Base-by-base conservation (phyloP, 2,113 vertebrate genomes). In the Halcyon senegalensis region DNA sequence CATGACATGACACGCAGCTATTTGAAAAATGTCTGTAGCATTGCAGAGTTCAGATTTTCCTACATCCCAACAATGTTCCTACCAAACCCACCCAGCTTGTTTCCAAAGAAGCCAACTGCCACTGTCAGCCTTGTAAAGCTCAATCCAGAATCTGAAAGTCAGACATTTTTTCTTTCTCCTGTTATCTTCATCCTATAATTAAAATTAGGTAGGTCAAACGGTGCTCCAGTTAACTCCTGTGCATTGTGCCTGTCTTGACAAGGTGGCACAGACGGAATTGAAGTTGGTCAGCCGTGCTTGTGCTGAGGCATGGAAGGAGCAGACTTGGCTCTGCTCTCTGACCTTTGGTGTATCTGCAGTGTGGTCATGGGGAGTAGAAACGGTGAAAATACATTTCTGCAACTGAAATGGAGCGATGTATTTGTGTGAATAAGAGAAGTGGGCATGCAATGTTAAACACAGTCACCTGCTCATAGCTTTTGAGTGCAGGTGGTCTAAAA, bases 181-280 rank as follows among this genome's bases (percentile, higher is more conserved):
- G 13, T 56, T 51, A 56, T 92, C 70, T 67, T 79, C 59, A 70
- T 28, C 33, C 50, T 67, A 5, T 41, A 86, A 90, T 92, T 92
- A 93, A 95, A 89, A 92, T 92, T 78, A 56, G 84, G 24, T 50
- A 31, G 64, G 79, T 93, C 68, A 72, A 16, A n/a, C 64, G 51
- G 23, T 60, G 58, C 27, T 84, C 23, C 74, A 24, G 16, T 90
- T 93, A 90, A 53, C 90, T 86, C 90, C 87, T 86, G 85, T 62
- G 84, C 64, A n/a, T 30, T 53, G 30, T 33, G 4, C 1, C 17
- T 30, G 55, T 76, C 46, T 48, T 31, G 25, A 64, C 79, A 80
- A 23, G 30, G 63, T 64, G 77, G 59, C 56, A 31, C 60, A 60
- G 68, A 64, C 58, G 39, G 72, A 55, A 78, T 5, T 81, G 51